Evolutionary conservation across 1,140 invertebrate genomes (phyloP).

Genomic region (Papilio polyxenes): DNA sequence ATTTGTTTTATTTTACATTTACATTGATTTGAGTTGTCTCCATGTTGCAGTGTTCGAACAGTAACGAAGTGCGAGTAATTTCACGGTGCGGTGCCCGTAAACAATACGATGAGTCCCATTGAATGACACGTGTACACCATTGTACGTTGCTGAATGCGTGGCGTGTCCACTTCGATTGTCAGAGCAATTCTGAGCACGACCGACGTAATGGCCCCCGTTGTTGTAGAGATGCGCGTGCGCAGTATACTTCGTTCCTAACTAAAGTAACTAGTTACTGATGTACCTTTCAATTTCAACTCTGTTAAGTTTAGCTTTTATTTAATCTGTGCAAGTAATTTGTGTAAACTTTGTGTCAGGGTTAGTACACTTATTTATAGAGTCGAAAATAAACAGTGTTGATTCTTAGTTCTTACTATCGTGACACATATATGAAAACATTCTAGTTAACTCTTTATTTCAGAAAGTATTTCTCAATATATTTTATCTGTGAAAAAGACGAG

Average conservation of each 20-base stretch:
- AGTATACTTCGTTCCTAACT: conserved; percentile 53
- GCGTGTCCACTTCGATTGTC: conserved; percentile 50
- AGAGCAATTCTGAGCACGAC: conserved; percentile 55
- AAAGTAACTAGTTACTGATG: conserved; percentile 33
- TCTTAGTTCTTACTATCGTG: not conserved
- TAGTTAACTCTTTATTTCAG: not conserved
- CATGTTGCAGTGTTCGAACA: not conserved
- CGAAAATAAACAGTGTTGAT: not conserved
- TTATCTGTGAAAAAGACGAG: too few species aligned
- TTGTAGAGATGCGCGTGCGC: conserved; percentile 51
- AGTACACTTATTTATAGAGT: conserved; percentile 2
- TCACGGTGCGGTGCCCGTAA: conserved; percentile 53
- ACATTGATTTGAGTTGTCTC: not conserved
- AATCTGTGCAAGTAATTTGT: not conserved
- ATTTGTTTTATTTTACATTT: not conserved
- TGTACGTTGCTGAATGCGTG: conserved; percentile 43
- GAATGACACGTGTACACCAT: conserved; percentile 29
- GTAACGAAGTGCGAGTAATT: conserved; percentile 54
- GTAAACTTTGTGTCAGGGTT: not conserved
- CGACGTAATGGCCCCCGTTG: conserved; percentile 48
- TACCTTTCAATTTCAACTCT: not conserved
- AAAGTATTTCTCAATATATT: not conserved
- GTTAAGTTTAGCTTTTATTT: not conserved
- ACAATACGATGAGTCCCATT: conserved; percentile 55
- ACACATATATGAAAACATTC: not conserved